These are phyloP conservation scores for Plecturocebus donacophilus DNA, from an alignment of 2,113 vertebrate species.

Conservation along the genomic window DNA sequence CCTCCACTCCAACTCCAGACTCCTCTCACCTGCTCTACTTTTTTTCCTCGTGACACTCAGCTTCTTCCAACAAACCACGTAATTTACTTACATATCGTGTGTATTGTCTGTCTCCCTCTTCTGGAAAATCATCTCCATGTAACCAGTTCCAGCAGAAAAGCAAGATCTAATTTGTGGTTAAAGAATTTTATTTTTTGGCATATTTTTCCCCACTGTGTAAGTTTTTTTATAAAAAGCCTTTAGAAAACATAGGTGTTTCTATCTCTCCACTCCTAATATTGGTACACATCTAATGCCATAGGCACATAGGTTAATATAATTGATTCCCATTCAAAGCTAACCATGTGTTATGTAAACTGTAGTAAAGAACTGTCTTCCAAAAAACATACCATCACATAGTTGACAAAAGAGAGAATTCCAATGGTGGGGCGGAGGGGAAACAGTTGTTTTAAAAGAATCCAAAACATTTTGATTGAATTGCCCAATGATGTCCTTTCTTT, in stretches of 20 bases:
- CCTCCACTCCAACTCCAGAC: neutral
- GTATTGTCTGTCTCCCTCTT: neutral
- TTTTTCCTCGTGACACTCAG: neutral
- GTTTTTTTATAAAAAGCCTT: neutral
- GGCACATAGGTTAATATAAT: neutral
- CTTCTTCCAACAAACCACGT: neutral
- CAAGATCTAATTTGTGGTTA: neutral
- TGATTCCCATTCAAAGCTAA: conserved; percentile 10
- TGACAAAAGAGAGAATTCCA: neutral
- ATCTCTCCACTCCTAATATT: neutral
- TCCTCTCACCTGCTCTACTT: neutral
- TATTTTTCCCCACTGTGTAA: neutral
- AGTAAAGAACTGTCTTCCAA: neutral
- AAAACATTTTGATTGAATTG: conserved; percentile 25
- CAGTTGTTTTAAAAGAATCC: neutral
- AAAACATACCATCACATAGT: neutral
- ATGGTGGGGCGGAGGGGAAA: too few relatives aligned
- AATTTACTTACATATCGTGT: neutral
- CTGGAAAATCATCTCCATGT: neutral
- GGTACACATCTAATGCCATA: neutral
- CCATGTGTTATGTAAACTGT: neutral
- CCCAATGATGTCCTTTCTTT: neutral
- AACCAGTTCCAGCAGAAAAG: neutral
- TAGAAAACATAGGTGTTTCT: neutral
- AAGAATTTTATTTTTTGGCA: neutral